Evolutionary conservation across 2,113 vertebrate genomes (phyloP).

Genomic region (Hypomesus transpacificus): DNA sequence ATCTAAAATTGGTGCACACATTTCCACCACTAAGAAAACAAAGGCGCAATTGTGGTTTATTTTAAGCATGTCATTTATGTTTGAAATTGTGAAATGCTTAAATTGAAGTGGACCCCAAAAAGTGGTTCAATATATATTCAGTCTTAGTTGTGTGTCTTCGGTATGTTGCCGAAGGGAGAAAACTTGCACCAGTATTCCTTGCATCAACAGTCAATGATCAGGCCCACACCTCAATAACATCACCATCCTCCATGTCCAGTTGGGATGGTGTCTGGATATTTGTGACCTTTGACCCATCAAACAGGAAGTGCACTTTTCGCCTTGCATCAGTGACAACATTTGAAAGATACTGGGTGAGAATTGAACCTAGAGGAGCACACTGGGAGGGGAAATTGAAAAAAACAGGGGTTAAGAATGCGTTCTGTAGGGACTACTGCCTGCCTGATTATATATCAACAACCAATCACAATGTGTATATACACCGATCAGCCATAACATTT

Average conservation of each 20-base stretch:
- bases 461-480: too few species aligned
- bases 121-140: background rate
- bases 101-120: background rate
- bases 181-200: background rate
- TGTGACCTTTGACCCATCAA: slow-evolving; percentile 66
- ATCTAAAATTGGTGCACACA: background rate
- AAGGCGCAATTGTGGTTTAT: too few species aligned
- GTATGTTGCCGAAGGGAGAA: background rate
- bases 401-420: background rate
- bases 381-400: slow-evolving; percentile 30
- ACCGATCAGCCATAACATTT: background rate
- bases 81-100: too few species aligned
- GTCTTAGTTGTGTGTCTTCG: too few species aligned
- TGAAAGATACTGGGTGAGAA: slow-evolving; percentile 66
- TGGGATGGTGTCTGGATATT: slow-evolving; percentile 63
- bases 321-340: background rate
- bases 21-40: too few species aligned
- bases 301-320: slow-evolving; percentile 55
- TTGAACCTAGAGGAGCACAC: slow-evolving; percentile 60
- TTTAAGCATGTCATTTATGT: too few species aligned
- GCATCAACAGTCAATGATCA: slow-evolving; percentile 25
- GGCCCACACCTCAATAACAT: slow-evolving; percentile 74
- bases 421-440: too few species aligned
- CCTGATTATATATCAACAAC: too few species aligned
- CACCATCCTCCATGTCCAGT: slow-evolving; percentile 76